Evolutionary conservation across 2,797 vertebrate species (phyloP).

Genomic region (Thamnophis elegans): DNA sequence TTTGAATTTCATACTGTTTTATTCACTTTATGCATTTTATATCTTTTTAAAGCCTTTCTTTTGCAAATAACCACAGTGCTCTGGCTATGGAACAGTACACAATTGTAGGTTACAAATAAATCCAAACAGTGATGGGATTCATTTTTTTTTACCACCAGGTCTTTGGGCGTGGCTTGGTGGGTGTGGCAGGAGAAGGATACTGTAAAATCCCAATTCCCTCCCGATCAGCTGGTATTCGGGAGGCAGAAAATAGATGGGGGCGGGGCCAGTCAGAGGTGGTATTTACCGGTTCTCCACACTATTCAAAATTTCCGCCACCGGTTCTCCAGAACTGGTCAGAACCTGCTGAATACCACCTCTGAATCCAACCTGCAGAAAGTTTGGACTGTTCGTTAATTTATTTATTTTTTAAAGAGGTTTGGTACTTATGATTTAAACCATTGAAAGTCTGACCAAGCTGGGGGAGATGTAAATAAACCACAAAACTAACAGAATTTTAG

Average conservation of each 20-base stretch:
- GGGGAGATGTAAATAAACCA: background rate
- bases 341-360: no score
- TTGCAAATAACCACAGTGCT: background rate
- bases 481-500: background rate
- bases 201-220: no score
- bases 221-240: no score
- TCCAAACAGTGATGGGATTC: background rate
- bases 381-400: background rate
- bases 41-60: background rate
- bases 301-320: no score
- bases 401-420: background rate
- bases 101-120: background rate
- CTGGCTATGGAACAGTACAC: background rate
- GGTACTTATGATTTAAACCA: background rate
- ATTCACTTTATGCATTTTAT: background rate
- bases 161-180: no score
- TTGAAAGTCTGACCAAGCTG: background rate
- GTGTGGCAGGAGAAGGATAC: no score
- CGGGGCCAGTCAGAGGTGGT: no score
- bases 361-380: background rate
- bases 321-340: no score
- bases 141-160: no score
- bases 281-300: no score
- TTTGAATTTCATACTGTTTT: background rate
- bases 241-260: no score